Evolutionary conservation across 2,888 invertebrate genomes (phyloP).

Genomic region (Drymonia ruficornis): DNA sequence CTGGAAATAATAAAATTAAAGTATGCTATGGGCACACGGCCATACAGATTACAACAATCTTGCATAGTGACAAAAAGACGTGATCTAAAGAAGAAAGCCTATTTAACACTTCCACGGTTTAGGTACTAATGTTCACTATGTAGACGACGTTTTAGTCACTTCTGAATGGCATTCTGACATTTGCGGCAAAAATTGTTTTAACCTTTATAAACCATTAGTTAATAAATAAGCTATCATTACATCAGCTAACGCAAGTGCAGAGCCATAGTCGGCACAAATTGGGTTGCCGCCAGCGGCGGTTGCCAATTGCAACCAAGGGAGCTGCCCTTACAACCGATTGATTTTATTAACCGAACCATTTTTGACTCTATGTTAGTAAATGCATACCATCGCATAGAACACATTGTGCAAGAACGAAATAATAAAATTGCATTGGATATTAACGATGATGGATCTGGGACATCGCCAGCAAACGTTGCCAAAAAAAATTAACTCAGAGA

Average conservation of each 20-base stretch:
- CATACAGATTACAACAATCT: conserved; percentile 29
- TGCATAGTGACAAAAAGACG: neutral
- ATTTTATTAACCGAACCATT: conserved; percentile 50
- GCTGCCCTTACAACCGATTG: conserved; percentile 59
- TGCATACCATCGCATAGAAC: conserved; percentile 22
- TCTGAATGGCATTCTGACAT: too few relatives aligned
- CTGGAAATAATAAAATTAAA: conserved; percentile 22
- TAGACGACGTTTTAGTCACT: neutral
- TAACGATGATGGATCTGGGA: conserved; percentile 47
- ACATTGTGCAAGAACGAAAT: conserved; percentile 26
- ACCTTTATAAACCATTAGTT: neutral
- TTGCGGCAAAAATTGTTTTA: neutral
- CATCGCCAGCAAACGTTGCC: conserved; percentile 51
- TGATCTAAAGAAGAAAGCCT: too few relatives aligned
- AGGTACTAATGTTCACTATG: neutral
- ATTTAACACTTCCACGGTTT: too few relatives aligned
- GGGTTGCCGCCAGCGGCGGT: conserved; percentile 63
- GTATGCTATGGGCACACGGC: conserved; percentile 33
- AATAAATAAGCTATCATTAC: conserved; percentile 54
- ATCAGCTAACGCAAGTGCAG: conserved; percentile 49
- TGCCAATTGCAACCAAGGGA: conserved; percentile 67
- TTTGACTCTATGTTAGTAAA: conserved; percentile 38
- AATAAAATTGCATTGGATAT: conserved; percentile 52
- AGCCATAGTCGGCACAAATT: conserved; percentile 64
- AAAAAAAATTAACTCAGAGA: conserved; percentile 54